Evolutionary conservation across 2,797 vertebrate genomes (phyloP).

Genomic region (Spinus pinus): DNA sequence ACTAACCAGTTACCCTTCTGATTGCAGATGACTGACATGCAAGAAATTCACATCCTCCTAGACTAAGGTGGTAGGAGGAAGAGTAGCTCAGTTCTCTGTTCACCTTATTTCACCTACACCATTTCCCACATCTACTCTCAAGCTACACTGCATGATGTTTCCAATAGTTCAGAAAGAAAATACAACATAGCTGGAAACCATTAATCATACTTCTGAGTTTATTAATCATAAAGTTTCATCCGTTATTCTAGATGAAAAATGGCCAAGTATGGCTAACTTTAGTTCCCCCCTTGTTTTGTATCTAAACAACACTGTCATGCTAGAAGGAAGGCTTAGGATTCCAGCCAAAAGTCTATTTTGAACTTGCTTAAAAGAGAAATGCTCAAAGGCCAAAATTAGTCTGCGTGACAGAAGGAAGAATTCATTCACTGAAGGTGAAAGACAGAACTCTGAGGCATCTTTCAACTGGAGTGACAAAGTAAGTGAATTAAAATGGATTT

Average conservation of each 20-base stretch:
- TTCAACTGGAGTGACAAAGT: neutral
- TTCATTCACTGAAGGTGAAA: slow-evolving; percentile 44
- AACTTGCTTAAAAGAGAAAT: slow-evolving; percentile 48
- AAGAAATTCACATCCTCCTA: neutral
- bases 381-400: slow-evolving; percentile 56
- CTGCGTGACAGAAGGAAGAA: slow-evolving; percentile 35
- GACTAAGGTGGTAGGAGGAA: neutral
- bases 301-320: neutral
- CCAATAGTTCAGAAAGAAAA: neutral
- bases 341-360: slow-evolving; percentile 64
- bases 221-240: neutral
- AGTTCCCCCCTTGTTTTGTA: neutral
- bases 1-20: neutral
- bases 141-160: neutral
- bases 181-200: neutral
- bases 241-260: neutral
- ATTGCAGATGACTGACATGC: neutral
- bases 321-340: slow-evolving; percentile 39
- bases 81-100: neutral
- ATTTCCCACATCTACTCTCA: neutral
- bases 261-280: neutral
- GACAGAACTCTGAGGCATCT: slow-evolving; percentile 27
- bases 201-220: neutral
- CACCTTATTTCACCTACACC: neutral
- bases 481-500: neutral